Conservation (phyloP, 2,888 invertebrate genomes). For the Protophormia terraenovae region DNA sequence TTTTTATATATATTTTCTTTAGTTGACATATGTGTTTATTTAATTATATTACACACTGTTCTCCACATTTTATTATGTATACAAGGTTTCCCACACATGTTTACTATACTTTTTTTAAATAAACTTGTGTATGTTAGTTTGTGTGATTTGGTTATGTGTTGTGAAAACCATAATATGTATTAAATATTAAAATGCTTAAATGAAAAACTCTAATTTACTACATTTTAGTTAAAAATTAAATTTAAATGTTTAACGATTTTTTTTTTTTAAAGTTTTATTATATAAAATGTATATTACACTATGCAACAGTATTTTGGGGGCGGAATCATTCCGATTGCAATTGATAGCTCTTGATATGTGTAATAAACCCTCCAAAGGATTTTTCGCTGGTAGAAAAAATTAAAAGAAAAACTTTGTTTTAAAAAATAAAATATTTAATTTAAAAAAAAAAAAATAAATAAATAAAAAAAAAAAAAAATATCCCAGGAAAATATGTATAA, state of each 20-base stretch:
- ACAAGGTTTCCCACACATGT: not conserved
- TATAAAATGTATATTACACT: not conserved
- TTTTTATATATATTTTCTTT: not conserved
- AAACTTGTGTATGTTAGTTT: not conserved
- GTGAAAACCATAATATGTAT: constrained; percentile 32
- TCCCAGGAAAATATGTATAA: too few species aligned
- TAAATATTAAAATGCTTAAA: constrained; percentile 30
- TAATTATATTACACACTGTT: not conserved
- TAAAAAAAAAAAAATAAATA: too few species aligned
- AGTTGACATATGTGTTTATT: too few species aligned
- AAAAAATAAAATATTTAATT: too few species aligned
- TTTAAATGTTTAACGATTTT: not conserved
- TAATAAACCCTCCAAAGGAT: too few species aligned
- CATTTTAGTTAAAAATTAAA: not conserved
- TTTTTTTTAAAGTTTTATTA: not conserved
- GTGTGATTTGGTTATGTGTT: not conserved
- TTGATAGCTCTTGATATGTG: too few species aligned
- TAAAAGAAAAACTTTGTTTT: too few species aligned
- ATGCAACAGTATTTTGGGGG: too few species aligned
- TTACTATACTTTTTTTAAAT: not conserved
- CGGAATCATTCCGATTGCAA: too few species aligned
- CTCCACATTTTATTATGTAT: not conserved
- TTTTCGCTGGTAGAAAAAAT: too few species aligned
- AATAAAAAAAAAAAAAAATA: too few species aligned
- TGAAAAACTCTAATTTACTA: not conserved